These are phyloP conservation scores for Buphagus erythrorhynchus DNA, from an alignment of 2,797 vertebrate genomes.

Conservation along the genomic window DNA sequence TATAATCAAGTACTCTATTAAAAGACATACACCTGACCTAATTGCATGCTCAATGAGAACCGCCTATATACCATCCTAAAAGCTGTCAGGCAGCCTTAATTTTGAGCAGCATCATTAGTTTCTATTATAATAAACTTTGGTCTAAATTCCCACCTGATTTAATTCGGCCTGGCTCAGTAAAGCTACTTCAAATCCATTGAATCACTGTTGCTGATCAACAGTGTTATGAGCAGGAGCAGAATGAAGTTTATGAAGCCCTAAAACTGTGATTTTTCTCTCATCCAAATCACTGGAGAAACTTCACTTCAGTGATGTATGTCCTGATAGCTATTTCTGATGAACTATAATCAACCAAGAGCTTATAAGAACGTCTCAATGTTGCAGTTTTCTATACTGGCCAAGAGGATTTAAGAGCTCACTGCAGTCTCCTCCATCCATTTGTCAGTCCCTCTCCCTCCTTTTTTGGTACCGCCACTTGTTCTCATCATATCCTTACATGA, in stretches of 20 bases:
- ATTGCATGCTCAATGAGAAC: background rate
- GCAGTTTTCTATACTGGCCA: background rate
- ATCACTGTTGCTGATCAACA: background rate
- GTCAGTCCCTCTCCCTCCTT: accelerated
- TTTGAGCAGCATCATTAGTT: background rate
- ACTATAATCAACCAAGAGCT: background rate
- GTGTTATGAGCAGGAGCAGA: background rate
- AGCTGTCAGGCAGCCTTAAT: background rate
- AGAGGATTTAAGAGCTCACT: background rate
- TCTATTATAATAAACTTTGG: background rate
- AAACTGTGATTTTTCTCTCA: background rate
- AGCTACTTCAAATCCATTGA: background rate
- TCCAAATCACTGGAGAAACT: background rate
- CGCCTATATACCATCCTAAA: background rate
- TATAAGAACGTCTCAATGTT: background rate
- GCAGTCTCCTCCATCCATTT: background rate
- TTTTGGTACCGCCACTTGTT: background rate
- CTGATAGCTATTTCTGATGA: background rate
- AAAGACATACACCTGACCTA: background rate
- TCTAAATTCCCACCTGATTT: background rate
- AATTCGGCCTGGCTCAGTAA: background rate
- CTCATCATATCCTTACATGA: background rate
- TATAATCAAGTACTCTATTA: background rate
- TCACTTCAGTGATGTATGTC: background rate
- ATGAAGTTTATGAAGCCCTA: background rate